Base-by-base conservation (phyloP, 1,140 invertebrate species). In the Mamestra configurata region DNA sequence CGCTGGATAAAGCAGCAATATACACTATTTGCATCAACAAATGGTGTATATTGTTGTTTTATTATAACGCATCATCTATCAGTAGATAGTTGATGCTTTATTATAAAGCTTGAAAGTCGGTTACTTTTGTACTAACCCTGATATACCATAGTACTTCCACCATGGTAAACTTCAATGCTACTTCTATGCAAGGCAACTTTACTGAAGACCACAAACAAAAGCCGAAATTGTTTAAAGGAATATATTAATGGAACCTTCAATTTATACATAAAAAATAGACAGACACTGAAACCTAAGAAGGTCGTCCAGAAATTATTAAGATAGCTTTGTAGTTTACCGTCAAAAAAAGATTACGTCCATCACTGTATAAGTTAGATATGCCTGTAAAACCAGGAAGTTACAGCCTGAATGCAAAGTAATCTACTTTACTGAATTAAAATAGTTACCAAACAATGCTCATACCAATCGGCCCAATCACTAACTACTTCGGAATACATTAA, bases 391-490 rank as follows among this genome's bases (percentile, higher is more conserved):
- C 4, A 20, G 35, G 35, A 66, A 66, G 5, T 40, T 64, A 64
- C 31, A 64, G 15, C 15, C 59, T 20, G 18, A 37, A 13, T 13
- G n/a, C 18, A 40, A 40, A 72, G 18, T 72, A 72, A 55, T 72
- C 51, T 55, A 55, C 49, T 72, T 72, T 53, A 72, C 27, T 51
- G 49, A 55, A 72, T 51, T 55, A 53, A 55, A 72, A 57, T 37
- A 55, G 49, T 72, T 55, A 35, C 13, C 31, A 55, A 51, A 22
- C 49, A 55, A 18, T 55, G 27, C 4, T 66, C 61, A 20, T 18
- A 66, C 61, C 18, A 40, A 66, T 66, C 24, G 31, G 1, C 18
- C 61, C 35, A 72, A 72, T 72, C 49, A 55, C 70, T 20, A 37
- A 10, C 31, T 72, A 55, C 31, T 13, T 20, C 13, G 51, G 27